Conservation (phyloP, 2,797 vertebrate genomes). For the Anas bernieri region DNA sequence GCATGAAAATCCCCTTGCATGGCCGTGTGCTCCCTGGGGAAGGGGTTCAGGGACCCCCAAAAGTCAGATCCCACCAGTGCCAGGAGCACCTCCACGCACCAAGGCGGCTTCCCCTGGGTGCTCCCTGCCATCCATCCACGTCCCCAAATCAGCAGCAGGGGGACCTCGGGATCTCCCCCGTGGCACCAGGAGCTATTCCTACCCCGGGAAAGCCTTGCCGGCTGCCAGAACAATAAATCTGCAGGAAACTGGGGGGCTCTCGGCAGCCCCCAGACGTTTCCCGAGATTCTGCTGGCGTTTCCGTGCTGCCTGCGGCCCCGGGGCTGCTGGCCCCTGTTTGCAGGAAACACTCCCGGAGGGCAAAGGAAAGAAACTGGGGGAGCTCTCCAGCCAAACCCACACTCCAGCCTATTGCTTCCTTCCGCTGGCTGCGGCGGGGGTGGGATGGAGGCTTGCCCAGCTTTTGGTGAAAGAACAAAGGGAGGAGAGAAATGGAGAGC, state of each 20-base stretch:
- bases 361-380: background rate
- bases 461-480: background rate
- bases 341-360: background rate
- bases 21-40: background rate
- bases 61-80: background rate
- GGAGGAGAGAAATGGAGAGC: background rate
- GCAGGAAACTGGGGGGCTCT: background rate
- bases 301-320: background rate
- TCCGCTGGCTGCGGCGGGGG: fast-evolving
- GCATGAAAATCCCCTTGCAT: background rate
- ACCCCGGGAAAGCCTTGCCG: fast-evolving
- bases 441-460: background rate
- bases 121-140: background rate
- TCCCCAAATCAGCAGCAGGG: background rate
- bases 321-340: background rate
- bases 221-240: background rate
- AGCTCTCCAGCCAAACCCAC: background rate
- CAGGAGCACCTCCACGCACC: background rate
- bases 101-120: background rate
- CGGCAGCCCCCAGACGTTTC: background rate
- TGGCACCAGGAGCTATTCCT: background rate
- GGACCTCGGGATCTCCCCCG: background rate
- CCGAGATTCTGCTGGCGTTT: background rate
- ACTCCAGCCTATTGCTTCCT: background rate
- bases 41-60: background rate